Base-by-base conservation (phyloP, 2,113 vertebrate species). In the Peromyscus polionotus region DNA sequence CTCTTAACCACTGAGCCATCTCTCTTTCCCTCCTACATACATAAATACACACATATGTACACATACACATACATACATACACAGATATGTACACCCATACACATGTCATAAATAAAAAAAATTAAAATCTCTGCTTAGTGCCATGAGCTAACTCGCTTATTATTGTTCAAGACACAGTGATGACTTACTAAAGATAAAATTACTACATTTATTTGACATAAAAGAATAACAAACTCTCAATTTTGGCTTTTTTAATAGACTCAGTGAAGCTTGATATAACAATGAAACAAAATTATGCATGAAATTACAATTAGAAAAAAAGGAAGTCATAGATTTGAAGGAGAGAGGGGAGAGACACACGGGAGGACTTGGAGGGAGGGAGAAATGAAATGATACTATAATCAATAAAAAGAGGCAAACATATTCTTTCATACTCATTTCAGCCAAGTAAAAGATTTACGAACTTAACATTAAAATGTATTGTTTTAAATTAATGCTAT, bases 391-490 rank as follows among this genome's bases (percentile, higher is more conserved):
- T 57, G n/a, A 57, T 57, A 57, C 19, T 11, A 42, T 39, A 39
- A 39, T 73, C n/a, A 39, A 73, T 10, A 75, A 4, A 86, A 61
- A 0, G 0, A 42, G 1, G 22, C 0, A 42, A 63, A 89, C 48
- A 77, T 31, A 2, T 65, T 4, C 10, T 89, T 86, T 4, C 17
- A 31, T 24, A 68, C 2, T 88, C 3, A 91, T 31, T 26, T 48
- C 2, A 80, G 0, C 7, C 81, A 65, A 70, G 68, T 45, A 87
- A 63, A 31, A 5, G 2, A 67, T 54, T 87, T 79, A 31, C 84
- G 90, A 87, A 77, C 73, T 48, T 87, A n/a, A 75, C 2, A 77
- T 45, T 75, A 84, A 96, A 93, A 65, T 90, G 3, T 48, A 48
- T 68, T 67, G 3, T 16, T 86, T 91, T 81, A 80, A 70, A 90